phyloP scores from a whole-genome alignment of 2,113 vertebrate species.

The Bombycilla garrulus region DNA sequence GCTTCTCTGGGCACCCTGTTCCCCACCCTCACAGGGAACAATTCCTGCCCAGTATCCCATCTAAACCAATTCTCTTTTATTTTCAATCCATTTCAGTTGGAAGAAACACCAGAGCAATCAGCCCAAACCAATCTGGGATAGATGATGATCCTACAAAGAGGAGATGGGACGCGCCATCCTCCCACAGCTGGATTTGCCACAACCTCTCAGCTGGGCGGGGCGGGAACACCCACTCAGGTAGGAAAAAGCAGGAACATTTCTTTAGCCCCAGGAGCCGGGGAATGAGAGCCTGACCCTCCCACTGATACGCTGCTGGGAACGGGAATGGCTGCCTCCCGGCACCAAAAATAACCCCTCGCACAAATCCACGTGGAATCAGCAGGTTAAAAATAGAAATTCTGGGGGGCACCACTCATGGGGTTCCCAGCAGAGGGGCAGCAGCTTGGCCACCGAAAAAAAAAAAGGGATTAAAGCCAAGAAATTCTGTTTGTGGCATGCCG shows the following conservation, averaged over 20 bases:
- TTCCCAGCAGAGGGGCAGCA: background rate
- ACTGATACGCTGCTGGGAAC: background rate
- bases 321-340: background rate
- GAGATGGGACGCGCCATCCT: background rate
- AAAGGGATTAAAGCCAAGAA: background rate
- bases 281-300: background rate
- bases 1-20: background rate
- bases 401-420: background rate
- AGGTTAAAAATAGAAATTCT: background rate
- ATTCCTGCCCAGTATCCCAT: background rate
- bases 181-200: background rate
- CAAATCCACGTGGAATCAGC: background rate
- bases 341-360: background rate
- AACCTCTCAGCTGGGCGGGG: background rate
- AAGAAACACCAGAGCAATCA: background rate
- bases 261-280: background rate
- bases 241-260: background rate
- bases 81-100: background rate
- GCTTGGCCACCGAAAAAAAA: background rate
- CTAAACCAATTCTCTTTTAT: background rate
- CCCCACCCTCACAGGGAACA: background rate
- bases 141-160: background rate
- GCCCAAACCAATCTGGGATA: background rate
- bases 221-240: background rate
- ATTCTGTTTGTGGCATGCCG: fast-evolving